Base-by-base conservation (phyloP, 1,140 invertebrate species). In the Uloborus diversus region DNA sequence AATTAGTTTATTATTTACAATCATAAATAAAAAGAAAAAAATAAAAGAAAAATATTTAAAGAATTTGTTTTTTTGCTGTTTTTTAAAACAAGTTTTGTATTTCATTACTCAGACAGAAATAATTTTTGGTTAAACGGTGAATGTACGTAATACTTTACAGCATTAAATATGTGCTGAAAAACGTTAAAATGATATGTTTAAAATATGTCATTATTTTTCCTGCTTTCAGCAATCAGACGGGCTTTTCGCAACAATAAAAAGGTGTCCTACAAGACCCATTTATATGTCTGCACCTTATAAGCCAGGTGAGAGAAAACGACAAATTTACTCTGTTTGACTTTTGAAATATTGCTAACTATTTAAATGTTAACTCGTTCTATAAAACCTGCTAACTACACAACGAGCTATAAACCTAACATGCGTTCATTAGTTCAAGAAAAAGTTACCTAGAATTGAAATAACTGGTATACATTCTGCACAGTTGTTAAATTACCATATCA, bases 261-360 rank as follows among this genome's bases (percentile, higher is more conserved):
- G 73, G 23, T 35, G 73, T 25, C 73, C 73, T n/a, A 66, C 73
- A 30, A 65, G 73, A 57, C 73, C 73, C 28, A 78, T 78, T 20
- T 78, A 78, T 25, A 78, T 57, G 61, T 78, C 73, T 49, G 49
- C 73, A 14, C 57, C 73, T 30, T 66, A 78, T 57, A 78, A 78
- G 47, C 61, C 53, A 66, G 73, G 73, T 78, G 30, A 27, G 20
- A 3, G 9, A 3, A 3, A 35, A 42, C 9, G 17, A 42, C 2
- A 42, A 42, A 13, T 42, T 2, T 17, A 13, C 37, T 42, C 37
- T 42, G 9, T 42, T 17, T 42, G n/a, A n/a, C n/a, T n/a, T n/a
- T n/a, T n/a, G n/a, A n/a, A n/a, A n/a, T n/a, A n/a, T n/a, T n/a
- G n/a, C n/a, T n/a, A n/a, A n/a, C n/a, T n/a, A n/a, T n/a, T n/a